phyloP scores from a whole-genome alignment of 1,140 invertebrate genomes.

The Tetramorium parvispinum region DNA sequence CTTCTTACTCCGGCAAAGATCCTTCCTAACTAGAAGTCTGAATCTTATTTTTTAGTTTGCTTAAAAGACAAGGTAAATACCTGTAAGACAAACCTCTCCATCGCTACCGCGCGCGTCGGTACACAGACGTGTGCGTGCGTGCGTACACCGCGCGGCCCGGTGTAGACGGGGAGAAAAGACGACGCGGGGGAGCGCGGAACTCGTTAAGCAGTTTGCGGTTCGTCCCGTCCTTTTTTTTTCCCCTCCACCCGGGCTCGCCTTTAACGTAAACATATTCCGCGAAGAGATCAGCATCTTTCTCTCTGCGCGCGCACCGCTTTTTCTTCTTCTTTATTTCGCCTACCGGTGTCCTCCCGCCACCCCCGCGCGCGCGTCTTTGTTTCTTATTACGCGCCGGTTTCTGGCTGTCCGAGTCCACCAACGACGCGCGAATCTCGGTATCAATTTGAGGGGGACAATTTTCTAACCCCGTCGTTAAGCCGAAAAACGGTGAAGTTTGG shows the following conservation, averaged over 20 bases:
- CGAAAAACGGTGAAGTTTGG: too few species aligned
- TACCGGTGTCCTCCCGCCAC: slow-evolving; percentile 49
- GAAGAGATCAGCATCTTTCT: slow-evolving; percentile 73
- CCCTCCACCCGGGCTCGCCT: slow-evolving; percentile 61
- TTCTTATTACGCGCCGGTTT: slow-evolving; percentile 46
- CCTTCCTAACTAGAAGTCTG: not conserved
- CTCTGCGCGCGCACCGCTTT: slow-evolving; percentile 35
- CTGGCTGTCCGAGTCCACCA: slow-evolving; percentile 26
- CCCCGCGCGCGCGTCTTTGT: slow-evolving; percentile 4
- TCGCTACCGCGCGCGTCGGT: slow-evolving; percentile 35
- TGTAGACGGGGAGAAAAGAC: slow-evolving; percentile 62
- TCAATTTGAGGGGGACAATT: not conserved
- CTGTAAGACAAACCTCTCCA: slow-evolving; percentile 37
- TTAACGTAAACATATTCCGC: slow-evolving; percentile 81
- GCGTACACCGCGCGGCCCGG: slow-evolving; percentile 48
- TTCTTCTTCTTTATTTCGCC: slow-evolving; percentile 65
- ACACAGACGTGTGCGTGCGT: slow-evolving; percentile 42
- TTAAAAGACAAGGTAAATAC: not conserved
- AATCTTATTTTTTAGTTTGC: not conserved
- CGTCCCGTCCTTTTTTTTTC: slow-evolving; percentile 68
- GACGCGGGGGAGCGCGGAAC: slow-evolving; percentile 68
- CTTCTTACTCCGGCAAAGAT: not conserved
- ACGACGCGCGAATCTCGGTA: slow-evolving; percentile 27
- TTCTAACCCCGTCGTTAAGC: not conserved
- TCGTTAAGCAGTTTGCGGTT: slow-evolving; percentile 80